A percentile compares a stretch with the other conserved stretches of the same genome.
Evolutionary conservation across 2,888 invertebrate species (phyloP).

Genomic region (Chouioia cunea): DNA sequence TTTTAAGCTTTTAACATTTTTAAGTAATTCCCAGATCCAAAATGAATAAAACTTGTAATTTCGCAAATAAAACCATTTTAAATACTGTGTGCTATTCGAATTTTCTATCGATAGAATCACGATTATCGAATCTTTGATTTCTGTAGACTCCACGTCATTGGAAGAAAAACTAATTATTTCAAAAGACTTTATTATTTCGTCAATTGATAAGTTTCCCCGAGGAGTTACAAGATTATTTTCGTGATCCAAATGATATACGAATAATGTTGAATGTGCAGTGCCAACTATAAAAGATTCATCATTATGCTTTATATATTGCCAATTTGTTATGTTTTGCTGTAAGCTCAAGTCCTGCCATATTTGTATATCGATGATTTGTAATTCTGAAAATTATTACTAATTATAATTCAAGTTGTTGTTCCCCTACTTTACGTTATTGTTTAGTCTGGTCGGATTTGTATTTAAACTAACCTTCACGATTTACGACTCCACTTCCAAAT

Average conservation of each 20-base stretch:
- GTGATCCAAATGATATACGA: constrained; percentile 49
- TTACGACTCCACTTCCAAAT: constrained; percentile 55
- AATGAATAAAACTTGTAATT: constrained; percentile 13
- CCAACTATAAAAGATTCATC: constrained; percentile 50
- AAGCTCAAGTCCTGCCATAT: constrained; percentile 40
- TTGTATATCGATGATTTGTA: constrained; percentile 18
- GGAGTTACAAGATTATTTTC: background rate
- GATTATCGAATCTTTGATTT: constrained; percentile 8
- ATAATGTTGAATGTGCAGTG: constrained; percentile 40
- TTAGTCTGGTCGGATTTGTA: too few relatives aligned
- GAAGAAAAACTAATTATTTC: constrained; percentile 50
- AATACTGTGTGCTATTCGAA: background rate
- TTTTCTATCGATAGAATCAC: constrained; percentile 29
- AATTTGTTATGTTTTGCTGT: constrained; percentile 45
- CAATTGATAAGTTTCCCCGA: constrained; percentile 7
- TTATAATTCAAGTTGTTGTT: too few relatives aligned
- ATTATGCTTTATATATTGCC: constrained; percentile 51
- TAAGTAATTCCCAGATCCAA: constrained; percentile 13
- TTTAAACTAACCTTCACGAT: constrained; percentile 66
- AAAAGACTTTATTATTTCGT: constrained; percentile 52
- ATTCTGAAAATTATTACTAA: constrained; percentile 38
- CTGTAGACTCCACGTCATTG: background rate
- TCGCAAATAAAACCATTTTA: constrained; percentile 35
- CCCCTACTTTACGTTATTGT: too few relatives aligned
- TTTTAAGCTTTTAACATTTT: constrained; percentile 40